Percentiles rank a stretch among this genome's conserved stretches.
Conservation (phyloP, 2,113 vertebrate genomes). For the Pardalotus punctatus region DNA sequence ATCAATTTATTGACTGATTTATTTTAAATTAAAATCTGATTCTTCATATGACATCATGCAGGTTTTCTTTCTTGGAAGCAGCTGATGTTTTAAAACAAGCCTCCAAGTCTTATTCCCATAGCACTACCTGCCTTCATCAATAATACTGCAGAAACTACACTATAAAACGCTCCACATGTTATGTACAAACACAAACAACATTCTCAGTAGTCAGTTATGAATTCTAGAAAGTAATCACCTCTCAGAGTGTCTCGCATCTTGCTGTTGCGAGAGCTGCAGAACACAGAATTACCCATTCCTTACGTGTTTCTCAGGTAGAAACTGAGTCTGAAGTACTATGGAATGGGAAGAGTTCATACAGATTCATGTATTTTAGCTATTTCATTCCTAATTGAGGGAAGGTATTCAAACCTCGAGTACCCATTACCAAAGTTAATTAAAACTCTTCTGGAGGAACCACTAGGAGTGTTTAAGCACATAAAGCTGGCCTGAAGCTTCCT, state of each 20-base stretch:
- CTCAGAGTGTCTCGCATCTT: neutral
- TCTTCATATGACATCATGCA: neutral
- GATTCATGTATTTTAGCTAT: neutral
- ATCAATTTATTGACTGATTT: neutral
- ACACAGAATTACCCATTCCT: neutral
- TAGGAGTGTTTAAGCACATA: neutral
- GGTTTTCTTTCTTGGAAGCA: neutral
- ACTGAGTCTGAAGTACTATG: neutral
- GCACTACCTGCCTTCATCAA: neutral
- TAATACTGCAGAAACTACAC: neutral
- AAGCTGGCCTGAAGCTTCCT: neutral
- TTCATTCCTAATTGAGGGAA: neutral
- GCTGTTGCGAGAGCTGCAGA: neutral
- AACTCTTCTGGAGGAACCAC: neutral
- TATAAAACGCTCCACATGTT: neutral
- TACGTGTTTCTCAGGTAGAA: rapidly evolving
- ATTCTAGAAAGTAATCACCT: neutral
- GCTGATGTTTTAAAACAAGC: neutral
- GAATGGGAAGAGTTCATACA: neutral
- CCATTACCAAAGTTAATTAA: neutral
- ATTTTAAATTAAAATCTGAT: neutral
- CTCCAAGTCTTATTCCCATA: neutral
- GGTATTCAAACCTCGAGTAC: neutral
- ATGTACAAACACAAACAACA: neutral
- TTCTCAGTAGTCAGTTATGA: neutral